These are phyloP conservation scores for Boloria selene DNA, from an alignment of 2,888 invertebrate genomes.

Conservation along the genomic window DNA sequence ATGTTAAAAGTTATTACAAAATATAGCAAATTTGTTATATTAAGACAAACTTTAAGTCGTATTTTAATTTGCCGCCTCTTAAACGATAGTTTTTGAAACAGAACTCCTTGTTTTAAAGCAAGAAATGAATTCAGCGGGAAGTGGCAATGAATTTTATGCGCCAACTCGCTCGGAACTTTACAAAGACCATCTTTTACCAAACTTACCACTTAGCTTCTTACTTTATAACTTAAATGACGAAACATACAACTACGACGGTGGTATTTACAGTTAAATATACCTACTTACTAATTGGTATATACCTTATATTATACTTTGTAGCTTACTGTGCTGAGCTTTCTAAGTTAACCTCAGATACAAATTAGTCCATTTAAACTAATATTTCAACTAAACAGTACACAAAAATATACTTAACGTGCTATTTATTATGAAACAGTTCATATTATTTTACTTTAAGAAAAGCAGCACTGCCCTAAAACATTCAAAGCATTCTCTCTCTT, in stretches of 20 bases:
- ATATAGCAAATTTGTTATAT: not conserved
- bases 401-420: too few relatives aligned
- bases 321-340: too few relatives aligned
- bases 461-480: too few relatives aligned
- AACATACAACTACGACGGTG: conserved; percentile 3
- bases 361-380: too few relatives aligned
- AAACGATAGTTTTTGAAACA: conserved; percentile 21
- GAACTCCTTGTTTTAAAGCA: conserved; percentile 27
- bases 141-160: conserved; percentile 33
- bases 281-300: not conserved
- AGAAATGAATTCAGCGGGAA: conserved; percentile 24
- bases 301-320: too few relatives aligned
- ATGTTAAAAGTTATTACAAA: too few relatives aligned
- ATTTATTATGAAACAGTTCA: too few relatives aligned
- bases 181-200: conserved; percentile 29
- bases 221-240: conserved; percentile 18
- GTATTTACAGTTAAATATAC: conserved; percentile 2
- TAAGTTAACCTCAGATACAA: too few relatives aligned
- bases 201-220: conserved; percentile 26
- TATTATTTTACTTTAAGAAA: too few relatives aligned
- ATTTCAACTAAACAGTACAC: too few relatives aligned
- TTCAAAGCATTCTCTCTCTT: too few relatives aligned
- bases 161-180: conserved; percentile 32
- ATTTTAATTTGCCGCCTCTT: conserved; percentile 14
- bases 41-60: not conserved